Conservation (phyloP, 2,797 vertebrate species). For the Liparis tanakae region DNA sequence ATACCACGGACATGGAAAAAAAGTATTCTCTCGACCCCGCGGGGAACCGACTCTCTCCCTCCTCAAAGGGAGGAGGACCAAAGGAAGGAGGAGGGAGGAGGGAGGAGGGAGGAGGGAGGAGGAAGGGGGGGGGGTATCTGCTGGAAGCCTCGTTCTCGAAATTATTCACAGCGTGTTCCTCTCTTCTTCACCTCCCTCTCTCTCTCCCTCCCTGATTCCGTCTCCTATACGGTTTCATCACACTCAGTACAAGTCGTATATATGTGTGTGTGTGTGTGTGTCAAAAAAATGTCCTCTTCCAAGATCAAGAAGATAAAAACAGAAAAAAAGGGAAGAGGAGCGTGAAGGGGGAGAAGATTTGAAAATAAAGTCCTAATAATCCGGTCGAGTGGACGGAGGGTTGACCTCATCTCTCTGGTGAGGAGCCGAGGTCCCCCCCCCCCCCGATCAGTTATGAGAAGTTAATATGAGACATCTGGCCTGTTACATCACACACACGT, state of each 20-base stretch:
- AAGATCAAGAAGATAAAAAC: constrained; percentile 55
- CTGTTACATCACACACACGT: constrained; percentile 13
- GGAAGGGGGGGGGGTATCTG: constrained; percentile 11
- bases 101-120: no score
- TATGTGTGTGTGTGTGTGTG: no score
- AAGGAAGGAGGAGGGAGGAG: constrained; percentile 15
- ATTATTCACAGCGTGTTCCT: constrained; percentile 27
- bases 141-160: constrained; percentile 31
- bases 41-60: constrained; percentile 22
- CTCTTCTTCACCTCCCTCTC: not conserved
- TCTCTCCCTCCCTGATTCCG: constrained; percentile 8
- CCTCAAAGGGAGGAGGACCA: constrained; percentile 70
- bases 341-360: constrained; percentile 9
- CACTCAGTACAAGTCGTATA: no score
- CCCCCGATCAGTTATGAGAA: constrained; percentile 18
- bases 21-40: constrained; percentile 49
- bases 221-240: no score
- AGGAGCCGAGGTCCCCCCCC: no score
- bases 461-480: constrained; percentile 56
- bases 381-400: constrained; percentile 2
- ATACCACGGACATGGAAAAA: constrained; percentile 37
- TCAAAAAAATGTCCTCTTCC: no score
- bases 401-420: constrained; percentile 1
- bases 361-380: constrained; percentile 1
- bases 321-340: not conserved